phyloP scores from a whole-genome alignment of 1,140 invertebrate genomes.

The Paracyclopina nana region DNA sequence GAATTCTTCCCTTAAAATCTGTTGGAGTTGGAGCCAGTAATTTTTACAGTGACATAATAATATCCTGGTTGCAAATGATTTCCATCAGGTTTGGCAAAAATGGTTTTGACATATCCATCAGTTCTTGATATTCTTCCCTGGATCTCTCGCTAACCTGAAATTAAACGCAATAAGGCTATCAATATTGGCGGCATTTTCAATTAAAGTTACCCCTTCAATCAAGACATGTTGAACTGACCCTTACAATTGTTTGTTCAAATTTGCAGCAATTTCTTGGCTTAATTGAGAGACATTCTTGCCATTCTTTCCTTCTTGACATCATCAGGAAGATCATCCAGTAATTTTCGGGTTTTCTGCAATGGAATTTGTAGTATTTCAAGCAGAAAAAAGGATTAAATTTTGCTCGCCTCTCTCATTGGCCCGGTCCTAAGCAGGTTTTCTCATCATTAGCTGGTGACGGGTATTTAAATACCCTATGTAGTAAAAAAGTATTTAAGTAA shows the following conservation, averaged over 20 bases:
- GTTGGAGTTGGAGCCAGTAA: not conserved
- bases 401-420: too few species aligned
- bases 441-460: too few species aligned
- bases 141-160: slow-evolving; percentile 41
- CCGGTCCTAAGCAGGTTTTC: too few species aligned
- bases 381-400: too few species aligned
- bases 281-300: slow-evolving; percentile 42
- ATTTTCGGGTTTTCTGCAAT: slow-evolving; percentile 59
- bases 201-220: slow-evolving; percentile 58
- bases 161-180: too few species aligned
- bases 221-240: slow-evolving; percentile 52
- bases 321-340: slow-evolving; percentile 56
- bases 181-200: too few species aligned
- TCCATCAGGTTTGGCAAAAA: slow-evolving; percentile 36
- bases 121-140: slow-evolving; percentile 41
- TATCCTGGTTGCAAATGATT: slow-evolving; percentile 42
- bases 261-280: slow-evolving; percentile 35
- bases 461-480: too few species aligned
- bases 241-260: slow-evolving; percentile 43
- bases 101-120: slow-evolving; percentile 61
- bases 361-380: too few species aligned
- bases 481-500: too few species aligned
- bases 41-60: slow-evolving; percentile 32
- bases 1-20: not conserved
- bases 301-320: slow-evolving; percentile 46